Evolutionary conservation across 1,140 invertebrate species (phyloP), one percentile per base, ranked within the genome.

Genomic region (Drosophila busckii): DNA sequence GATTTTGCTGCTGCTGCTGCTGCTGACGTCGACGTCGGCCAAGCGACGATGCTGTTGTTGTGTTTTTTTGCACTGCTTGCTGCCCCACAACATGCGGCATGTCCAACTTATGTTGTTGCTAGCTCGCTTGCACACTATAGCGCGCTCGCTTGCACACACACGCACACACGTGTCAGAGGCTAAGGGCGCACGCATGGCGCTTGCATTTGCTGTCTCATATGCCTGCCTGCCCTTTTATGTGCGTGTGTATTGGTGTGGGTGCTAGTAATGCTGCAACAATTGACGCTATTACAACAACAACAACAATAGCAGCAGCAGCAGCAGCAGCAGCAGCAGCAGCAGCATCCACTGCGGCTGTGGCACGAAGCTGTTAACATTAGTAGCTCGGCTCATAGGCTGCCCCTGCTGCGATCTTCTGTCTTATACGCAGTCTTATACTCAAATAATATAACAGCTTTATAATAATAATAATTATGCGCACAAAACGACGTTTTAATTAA

Each of bases 251-350:
- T 26, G 26, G 29, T 45, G 53, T 61, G 71, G 54, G 68, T 65
- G 59, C 52, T 46, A 82, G 76, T 82, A 82, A 82, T 82, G 37
- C 75, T 82, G 75, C 75, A 82, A 75, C 75, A 82, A 82, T 69
- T 66, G 65, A 52, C 16, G 53, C 34, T 22, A 38, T 69, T 70
- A 68, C 73, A 78, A 70, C 10, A 66, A 22, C 34, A 73, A 17
- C 50, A 61, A 41, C 29, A 54, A 7, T 20, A 17, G 10, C 17
- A 48, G 53, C 22, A 31, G 23, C 23, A 31, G 10, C 12, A 25
- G 40, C 20, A 20, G 5, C 10, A 23, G n/a, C 31, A 37, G 32
- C 41, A 23, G 29, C 37, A 46, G 25, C 19, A 3, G 8, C 32
- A 4, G 35, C 42, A 17, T 22, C n/a, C 22, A 8, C 26, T 19